A percentile compares a stretch with the other conserved stretches of the same genome.
Evolutionary conservation across 2,888 invertebrate species (phyloP).

Genomic region (Lasiommata megera): DNA sequence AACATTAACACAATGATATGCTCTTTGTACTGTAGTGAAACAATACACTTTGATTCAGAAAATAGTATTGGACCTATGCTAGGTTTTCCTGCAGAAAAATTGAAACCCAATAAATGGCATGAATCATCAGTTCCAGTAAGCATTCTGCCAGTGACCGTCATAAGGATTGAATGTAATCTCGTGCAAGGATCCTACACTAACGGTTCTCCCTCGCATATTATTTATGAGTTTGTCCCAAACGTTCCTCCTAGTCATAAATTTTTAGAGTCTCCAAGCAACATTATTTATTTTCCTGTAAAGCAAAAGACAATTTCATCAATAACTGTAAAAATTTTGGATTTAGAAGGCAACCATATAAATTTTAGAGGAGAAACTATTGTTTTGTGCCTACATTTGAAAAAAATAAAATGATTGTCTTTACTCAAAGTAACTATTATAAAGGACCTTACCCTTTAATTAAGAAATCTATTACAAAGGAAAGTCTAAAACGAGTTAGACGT

Average conservation of each 20-base stretch:
- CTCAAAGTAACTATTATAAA: background rate
- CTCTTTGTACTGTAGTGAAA: background rate
- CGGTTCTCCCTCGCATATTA: slow-evolving; percentile 1
- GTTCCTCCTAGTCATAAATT: background rate
- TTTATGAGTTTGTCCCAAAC: slow-evolving; percentile 11
- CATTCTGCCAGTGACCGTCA: background rate
- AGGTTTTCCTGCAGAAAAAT: background rate
- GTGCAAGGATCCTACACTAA: slow-evolving; percentile 2
- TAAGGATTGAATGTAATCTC: slow-evolving; percentile 7
- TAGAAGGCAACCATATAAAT: background rate
- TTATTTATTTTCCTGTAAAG: background rate
- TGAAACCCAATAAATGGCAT: background rate
- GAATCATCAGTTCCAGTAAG: background rate
- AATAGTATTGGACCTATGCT: background rate
- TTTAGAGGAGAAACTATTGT: background rate
- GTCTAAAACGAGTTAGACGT: no score
- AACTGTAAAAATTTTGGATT: background rate
- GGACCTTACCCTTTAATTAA: background rate
- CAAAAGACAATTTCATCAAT: background rate
- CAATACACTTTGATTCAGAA: background rate
- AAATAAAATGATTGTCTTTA: background rate
- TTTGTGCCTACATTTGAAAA: background rate
- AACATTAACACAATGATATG: slow-evolving; percentile 3
- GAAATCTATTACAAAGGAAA: no score
- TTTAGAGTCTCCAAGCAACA: background rate